Conservation (phyloP, 2,888 invertebrate genomes). For the Calephelis perditalis region DNA sequence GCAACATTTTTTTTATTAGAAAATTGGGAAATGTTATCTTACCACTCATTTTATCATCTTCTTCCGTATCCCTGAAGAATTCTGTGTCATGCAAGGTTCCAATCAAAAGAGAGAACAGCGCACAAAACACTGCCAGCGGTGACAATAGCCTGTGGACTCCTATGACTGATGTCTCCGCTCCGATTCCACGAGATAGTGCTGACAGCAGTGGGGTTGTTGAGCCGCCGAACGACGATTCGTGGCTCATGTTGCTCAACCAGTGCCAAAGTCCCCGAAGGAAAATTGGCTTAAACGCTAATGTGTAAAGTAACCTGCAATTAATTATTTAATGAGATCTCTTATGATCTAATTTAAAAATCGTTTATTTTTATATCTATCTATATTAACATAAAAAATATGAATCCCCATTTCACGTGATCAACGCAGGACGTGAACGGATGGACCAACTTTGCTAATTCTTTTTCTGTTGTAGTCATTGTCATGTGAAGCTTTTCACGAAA, state of each 20-base stretch:
- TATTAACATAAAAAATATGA: too few species aligned
- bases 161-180: constrained; percentile 69
- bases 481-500: too few species aligned
- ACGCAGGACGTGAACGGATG: too few species aligned
- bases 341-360: too few species aligned
- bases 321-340: not conserved
- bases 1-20: too few species aligned
- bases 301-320: constrained; percentile 82
- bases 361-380: too few species aligned
- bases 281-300: constrained; percentile 86
- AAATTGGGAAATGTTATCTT: constrained; percentile 31
- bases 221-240: constrained; percentile 58
- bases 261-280: constrained; percentile 89
- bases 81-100: constrained; percentile 92
- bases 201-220: constrained; percentile 79
- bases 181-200: constrained; percentile 82
- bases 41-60: constrained; percentile 54
- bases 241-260: constrained; percentile 66
- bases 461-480: too few species aligned
- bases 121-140: constrained; percentile 89
- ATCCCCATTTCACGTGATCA: too few species aligned
- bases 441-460: too few species aligned
- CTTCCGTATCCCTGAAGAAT: constrained; percentile 78
- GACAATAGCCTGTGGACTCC: constrained; percentile 85
- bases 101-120: constrained; percentile 87